phyloP scores from a whole-genome alignment of 1,140 invertebrate species.

The Aphaenogaster floridana region DNA sequence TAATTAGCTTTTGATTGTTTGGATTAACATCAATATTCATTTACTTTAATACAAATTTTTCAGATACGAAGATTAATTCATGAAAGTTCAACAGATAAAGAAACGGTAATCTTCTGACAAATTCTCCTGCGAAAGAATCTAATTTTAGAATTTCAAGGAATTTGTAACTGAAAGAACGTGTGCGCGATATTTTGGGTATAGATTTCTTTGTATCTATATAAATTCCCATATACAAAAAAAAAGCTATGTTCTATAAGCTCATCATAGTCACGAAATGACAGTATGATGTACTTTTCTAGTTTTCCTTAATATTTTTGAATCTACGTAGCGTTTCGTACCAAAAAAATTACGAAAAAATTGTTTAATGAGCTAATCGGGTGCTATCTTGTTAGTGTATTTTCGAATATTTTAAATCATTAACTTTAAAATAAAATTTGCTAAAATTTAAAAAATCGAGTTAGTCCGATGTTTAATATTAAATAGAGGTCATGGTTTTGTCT shows the following conservation, averaged over 20 bases:
- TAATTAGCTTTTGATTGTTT: background rate
- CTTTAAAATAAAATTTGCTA: background rate
- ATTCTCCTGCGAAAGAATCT: background rate
- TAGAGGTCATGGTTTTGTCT: background rate
- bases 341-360: background rate
- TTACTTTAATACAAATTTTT: slow-evolving; percentile 1
- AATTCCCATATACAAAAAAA: background rate
- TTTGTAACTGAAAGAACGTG: slow-evolving; percentile 24
- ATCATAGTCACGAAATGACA: background rate
- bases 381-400: background rate
- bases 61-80: background rate
- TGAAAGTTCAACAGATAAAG: background rate
- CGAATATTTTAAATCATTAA: background rate
- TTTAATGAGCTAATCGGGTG: background rate
- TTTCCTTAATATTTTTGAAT: background rate
- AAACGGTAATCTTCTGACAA: background rate
- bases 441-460: background rate
- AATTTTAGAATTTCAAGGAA: background rate
- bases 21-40: background rate
- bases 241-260: background rate
- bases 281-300: background rate
- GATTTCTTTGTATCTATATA: background rate
- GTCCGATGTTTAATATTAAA: background rate
- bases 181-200: background rate
- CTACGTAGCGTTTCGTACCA: background rate